Percentiles rank a stretch among this genome's conserved stretches.
phyloP scores from a whole-genome alignment of 2,797 vertebrate genomes.

The Hypotaenidia philippensis region DNA sequence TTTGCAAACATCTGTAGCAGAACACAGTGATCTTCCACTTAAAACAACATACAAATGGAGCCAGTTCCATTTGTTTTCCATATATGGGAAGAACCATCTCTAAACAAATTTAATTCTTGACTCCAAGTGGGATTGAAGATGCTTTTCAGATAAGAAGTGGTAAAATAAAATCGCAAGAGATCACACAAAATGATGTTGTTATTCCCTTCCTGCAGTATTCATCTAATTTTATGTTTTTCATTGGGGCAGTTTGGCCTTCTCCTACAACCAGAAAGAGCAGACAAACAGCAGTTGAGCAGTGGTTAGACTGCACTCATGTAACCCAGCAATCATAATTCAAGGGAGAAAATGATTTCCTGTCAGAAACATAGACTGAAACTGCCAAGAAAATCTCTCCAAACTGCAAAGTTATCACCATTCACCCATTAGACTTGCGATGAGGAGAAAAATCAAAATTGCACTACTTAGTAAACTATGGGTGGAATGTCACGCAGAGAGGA shows the following conservation, averaged over 20 bases:
- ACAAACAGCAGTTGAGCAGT: slow-evolving; percentile 48
- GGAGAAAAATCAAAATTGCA: slow-evolving; percentile 40
- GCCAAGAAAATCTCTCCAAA: slow-evolving; percentile 61
- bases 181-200: slow-evolving; percentile 66
- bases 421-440: slow-evolving; percentile 34
- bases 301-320: slow-evolving; percentile 62
- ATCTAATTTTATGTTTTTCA: slow-evolving; percentile 59
- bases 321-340: slow-evolving; percentile 68
- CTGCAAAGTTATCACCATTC: slow-evolving; percentile 65
- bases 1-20: slow-evolving; percentile 56
- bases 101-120: slow-evolving; percentile 66
- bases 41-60: slow-evolving; percentile 32
- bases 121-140: slow-evolving; percentile 56
- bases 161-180: slow-evolving; percentile 59
- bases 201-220: slow-evolving; percentile 55
- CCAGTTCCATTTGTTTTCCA: slow-evolving; percentile 60
- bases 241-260: slow-evolving; percentile 61
- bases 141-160: slow-evolving; percentile 69
- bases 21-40: slow-evolving; percentile 44
- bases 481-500: neutral
- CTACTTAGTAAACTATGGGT: neutral
- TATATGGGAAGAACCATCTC: slow-evolving; percentile 56
- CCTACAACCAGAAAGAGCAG: slow-evolving; percentile 48
- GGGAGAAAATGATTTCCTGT: slow-evolving; percentile 67
- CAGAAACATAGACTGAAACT: slow-evolving; percentile 65